Percentiles rank a stretch among this genome's conserved stretches.
These are phyloP conservation scores for Meloe dianella DNA, from an alignment of 2,888 invertebrate genomes.

Conservation along the genomic window DNA sequence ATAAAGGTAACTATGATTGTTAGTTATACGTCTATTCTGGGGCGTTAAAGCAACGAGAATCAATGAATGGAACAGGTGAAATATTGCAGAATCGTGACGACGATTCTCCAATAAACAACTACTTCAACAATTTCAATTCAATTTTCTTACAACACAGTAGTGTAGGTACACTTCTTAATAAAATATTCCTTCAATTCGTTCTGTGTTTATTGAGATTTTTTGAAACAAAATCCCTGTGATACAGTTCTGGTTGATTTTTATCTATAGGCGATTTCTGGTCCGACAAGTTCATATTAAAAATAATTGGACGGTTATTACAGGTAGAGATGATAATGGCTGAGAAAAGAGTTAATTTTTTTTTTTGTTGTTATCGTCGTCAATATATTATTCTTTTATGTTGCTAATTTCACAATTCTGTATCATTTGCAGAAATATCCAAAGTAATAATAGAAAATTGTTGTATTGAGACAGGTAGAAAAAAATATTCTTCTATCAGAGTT, in stretches of 20 bases:
- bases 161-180: no score
- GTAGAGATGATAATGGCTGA: slow-evolving; percentile 5
- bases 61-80: no score
- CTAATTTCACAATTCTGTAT: background rate
- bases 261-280: slow-evolving; percentile 10
- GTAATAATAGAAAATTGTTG: background rate
- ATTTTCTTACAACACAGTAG: no score
- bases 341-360: slow-evolving; percentile 1
- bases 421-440: background rate
- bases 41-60: no score
- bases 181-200: no score
- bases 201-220: background rate
- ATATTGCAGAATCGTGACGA: no score
- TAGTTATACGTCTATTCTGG: no score
- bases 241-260: background rate
- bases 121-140: no score
- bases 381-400: background rate
- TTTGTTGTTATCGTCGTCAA: background rate
- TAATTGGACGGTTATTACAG: slow-evolving; percentile 18
- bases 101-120: no score
- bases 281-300: slow-evolving; percentile 17
- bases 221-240: background rate
- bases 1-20: no score
- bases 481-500: background rate
- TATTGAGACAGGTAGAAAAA: background rate